Conservation (phyloP, 1,140 invertebrate genomes). For the Saxidomus purpurata region DNA sequence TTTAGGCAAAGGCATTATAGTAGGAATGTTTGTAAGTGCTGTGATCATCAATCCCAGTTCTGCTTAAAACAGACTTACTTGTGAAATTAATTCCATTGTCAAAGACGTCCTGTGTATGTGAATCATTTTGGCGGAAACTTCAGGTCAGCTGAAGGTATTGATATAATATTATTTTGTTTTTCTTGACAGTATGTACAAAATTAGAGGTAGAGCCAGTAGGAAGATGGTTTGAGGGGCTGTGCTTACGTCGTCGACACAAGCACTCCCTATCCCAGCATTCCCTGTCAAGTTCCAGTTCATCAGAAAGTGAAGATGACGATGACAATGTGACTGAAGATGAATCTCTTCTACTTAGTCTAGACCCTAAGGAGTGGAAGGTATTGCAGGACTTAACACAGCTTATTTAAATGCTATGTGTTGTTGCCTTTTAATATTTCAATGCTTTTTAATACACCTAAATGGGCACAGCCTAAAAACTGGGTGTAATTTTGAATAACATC, state of each 20-base stretch:
- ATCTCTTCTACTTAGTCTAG: constrained; percentile 94
- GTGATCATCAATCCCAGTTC: too few species aligned
- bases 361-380: constrained; percentile 98
- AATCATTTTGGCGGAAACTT: not conserved
- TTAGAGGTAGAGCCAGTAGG: constrained; percentile 86
- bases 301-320: constrained; percentile 81
- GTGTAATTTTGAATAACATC: not conserved
- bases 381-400: not conserved
- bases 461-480: too few species aligned
- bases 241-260: constrained; percentile 82
- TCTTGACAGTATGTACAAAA: constrained; percentile 68
- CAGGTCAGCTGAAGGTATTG: not conserved
- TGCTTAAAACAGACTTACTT: too few species aligned
- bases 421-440: too few species aligned
- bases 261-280: constrained; percentile 82
- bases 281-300: constrained; percentile 79
- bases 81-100: too few species aligned
- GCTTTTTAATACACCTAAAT: too few species aligned
- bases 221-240: constrained; percentile 86
- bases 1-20: too few species aligned
- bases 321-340: constrained; percentile 91
- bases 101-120: too few species aligned
- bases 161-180: not conserved
- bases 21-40: too few species aligned
- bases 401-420: too few species aligned